Evolutionary conservation across 2,888 invertebrate genomes (phyloP), one percentile per base, ranked within the genome.

Genomic region (Ariolimax columbianus): DNA sequence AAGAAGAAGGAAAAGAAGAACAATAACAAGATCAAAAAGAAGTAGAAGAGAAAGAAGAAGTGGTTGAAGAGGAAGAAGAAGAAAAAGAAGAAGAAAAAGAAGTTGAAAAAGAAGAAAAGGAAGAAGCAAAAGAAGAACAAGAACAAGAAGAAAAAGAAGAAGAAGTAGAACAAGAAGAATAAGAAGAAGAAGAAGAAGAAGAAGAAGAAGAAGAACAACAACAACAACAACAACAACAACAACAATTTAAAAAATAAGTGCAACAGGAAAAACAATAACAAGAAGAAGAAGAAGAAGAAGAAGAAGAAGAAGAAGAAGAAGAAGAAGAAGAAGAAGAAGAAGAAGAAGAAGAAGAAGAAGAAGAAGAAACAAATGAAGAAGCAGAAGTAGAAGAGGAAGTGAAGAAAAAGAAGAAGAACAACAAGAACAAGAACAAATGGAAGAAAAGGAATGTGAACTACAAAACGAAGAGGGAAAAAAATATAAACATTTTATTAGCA

Each of bases 81-180:
- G n/a, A n/a, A n/a, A n/a, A n/a, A n/a, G n/a, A n/a, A n/a, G n/a
- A n/a, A n/a, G n/a, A n/a, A n/a, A n/a, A n/a, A n/a, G n/a, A n/a
- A n/a, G n/a, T n/a, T n/a, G n/a, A n/a, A n/a, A n/a, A n/a, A n/a
- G n/a, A n/a, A n/a, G n/a, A n/a, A n/a, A n/a, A n/a, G n/a, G n/a
- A n/a, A n/a, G n/a, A n/a, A n/a, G n/a, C n/a, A n/a, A n/a, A n/a
- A n/a, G n/a, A n/a, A n/a, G 51, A 51, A 51, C 51, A 11, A 51
- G 51, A 51, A 82, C 70, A 47, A 43, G 40, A 43, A 73, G 73
- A 82, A 51, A 72, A 43, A 82, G 82, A n/a, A n/a, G n/a, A n/a
- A n/a, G n/a, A n/a, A n/a, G n/a, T n/a, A n/a, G n/a, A n/a, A n/a
- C n/a, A n/a, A n/a, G n/a, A n/a, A n/a, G n/a, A n/a, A n/a, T n/a